Base-by-base conservation (phyloP, 2,888 invertebrate species). In the Oscheius onirici region DNA sequence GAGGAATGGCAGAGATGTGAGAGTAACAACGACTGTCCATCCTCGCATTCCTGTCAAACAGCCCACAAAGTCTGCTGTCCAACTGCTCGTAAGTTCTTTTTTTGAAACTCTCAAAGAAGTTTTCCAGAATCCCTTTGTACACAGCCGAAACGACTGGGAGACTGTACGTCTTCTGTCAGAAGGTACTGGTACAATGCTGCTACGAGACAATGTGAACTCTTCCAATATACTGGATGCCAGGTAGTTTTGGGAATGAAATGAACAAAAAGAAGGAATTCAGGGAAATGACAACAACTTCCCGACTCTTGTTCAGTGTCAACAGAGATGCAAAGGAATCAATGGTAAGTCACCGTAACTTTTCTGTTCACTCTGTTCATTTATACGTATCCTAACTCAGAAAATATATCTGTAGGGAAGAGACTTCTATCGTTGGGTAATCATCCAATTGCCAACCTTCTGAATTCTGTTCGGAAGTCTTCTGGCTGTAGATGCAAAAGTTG, bases 1-100 rank as follows among this genome's bases (percentile, higher is more conserved):
- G 85, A 84, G 22, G 84, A 85, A 66, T 83, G 83, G 83, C 85
- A 85, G 65, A 69, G 83, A 6, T 86, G 86, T 69, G 81, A 83
- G 63, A 76, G 77, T 11, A 79, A 78, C 61, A 74, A 68, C 54
- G 83, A 83, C 52, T 85, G 85, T 68, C 85, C 85, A 2, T 71
- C 79, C 8, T 76, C 78, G 0, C 85, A 85, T 69, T 70, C 78
- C 5, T 85, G 85, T 60, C 81, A 85, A 49, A 72, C 77, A 52
- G 75, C 73, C 8, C 84, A 87, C 63, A 84, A 80, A 73, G 86
- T 86, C 13, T 86, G 86, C 76, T 86, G 86, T 58, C 86, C 85
- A 1, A 84, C 83, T 44, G 79, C 82, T n/a, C 85, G 84, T 84
- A 58, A 73, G 76, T 66, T 5, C 24, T n/a, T 63, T 24, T 17